Conservation (phyloP, 2,797 vertebrate genomes). For the Percopsis omiscomaycus region DNA sequence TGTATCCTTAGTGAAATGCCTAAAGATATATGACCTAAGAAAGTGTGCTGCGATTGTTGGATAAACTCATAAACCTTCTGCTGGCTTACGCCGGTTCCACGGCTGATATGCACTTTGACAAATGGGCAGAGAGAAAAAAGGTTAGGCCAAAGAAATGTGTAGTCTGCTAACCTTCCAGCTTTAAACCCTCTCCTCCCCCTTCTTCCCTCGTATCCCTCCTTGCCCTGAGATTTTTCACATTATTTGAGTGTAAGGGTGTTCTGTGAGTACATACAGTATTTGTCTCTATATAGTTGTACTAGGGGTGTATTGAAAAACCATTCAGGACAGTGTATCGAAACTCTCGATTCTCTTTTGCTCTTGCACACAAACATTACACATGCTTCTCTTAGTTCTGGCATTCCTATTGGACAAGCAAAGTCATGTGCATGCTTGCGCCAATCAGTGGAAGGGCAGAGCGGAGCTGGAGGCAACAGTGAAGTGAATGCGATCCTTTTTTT, state of each 20-base stretch:
- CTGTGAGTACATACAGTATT: no score
- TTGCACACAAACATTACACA: no score
- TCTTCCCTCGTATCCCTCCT: background rate
- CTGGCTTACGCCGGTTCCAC: background rate
- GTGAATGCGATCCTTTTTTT: background rate
- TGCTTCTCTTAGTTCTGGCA: no score
- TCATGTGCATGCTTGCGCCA: no score
- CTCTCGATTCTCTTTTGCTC: no score
- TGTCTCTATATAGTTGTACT: no score
- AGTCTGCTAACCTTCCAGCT: no score
- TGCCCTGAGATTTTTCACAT: background rate
- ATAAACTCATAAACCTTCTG: background rate
- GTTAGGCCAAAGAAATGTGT: background rate
- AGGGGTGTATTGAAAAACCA: no score
- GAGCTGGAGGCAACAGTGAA: background rate
- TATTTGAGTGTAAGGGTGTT: no score
- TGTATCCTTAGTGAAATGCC: slow-evolving; percentile 18
- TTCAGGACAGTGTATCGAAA: no score
- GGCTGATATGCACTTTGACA: slow-evolving; percentile 7
- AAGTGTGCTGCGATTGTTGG: slow-evolving; percentile 33
- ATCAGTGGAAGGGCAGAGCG: no score
- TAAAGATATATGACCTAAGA: slow-evolving; percentile 33
- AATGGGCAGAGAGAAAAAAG: background rate
- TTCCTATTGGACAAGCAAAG: no score
- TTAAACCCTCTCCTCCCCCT: background rate